Conservation (phyloP, 2,888 invertebrate genomes). For the Dicyrtoma fusca region DNA sequence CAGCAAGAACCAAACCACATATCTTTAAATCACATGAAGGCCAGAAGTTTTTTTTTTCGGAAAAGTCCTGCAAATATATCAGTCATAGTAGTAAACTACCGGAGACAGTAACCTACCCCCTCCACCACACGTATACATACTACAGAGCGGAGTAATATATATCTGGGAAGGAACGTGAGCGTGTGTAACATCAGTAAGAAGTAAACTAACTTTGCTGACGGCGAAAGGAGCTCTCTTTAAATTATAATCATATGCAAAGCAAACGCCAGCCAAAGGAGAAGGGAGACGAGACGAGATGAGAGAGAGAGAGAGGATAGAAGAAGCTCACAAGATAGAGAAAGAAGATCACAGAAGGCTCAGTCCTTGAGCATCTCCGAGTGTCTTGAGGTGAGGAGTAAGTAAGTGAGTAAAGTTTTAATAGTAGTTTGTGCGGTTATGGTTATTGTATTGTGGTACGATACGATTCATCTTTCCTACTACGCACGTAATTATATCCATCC, state of each 20-base stretch:
- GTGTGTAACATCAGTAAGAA: conserved; percentile 38
- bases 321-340: conserved; percentile 1
- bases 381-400: conserved; percentile 1
- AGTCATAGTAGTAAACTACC: too few species aligned
- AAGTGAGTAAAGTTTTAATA: conserved; percentile 2
- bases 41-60: too few species aligned
- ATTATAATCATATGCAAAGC: conserved; percentile 32
- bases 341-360: neutral
- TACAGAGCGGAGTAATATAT: too few species aligned
- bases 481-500: neutral
- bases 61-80: too few species aligned
- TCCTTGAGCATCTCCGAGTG: neutral
- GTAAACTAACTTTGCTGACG: conserved; percentile 38
- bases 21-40: too few species aligned
- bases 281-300: conserved; percentile 13
- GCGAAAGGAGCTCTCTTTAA: conserved; percentile 35
- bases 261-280: neutral
- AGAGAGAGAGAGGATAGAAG: neutral
- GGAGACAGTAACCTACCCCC: too few species aligned
- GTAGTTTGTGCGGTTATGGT: conserved; percentile 7
- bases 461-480: neutral
- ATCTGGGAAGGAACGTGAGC: conserved; percentile 16
- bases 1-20: too few species aligned
- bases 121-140: too few species aligned
- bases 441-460: neutral